Evolutionary conservation across 2,797 vertebrate species (phyloP), one percentile per base, ranked within the genome.

Genomic region (Parotocinclus haroldoi): DNA sequence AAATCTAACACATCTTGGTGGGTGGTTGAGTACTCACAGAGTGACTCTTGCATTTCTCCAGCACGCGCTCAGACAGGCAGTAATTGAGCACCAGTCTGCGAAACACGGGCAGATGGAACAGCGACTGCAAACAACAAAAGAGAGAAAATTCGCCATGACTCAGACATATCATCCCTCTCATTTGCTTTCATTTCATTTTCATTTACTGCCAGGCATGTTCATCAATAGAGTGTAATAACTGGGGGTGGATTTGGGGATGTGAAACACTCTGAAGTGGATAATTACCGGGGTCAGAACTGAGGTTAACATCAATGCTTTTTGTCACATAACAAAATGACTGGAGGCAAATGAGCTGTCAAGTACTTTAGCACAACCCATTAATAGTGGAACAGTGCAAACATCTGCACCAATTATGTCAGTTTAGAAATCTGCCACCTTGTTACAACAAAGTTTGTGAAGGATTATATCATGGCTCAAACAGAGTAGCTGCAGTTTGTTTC

Each of bases 81-180:
- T 95, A 98, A 79, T 91, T 92, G 72, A 98, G 93, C 62, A 99
- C 95, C 63, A 98, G 89, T 52, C 92, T 92, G 77, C 93, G 91
- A 79, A 98, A 98, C 60, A 94, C 92, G 1, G 93, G 93, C 81
- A 99, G 83, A 78, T 98, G 95, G 83, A 98, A 99, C 48, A 99
- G 87, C 12, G 96, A 99, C 96, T 99, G 82, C 56, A 85, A 62
- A 81, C 44, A 68, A 68, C 49, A 42, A 75, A 61, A 57, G 72
- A 54, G 40, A 66, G 14, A 17, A 4, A 45, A n/a, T 64, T 65
- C 36, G n/a, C 3, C 51, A 44, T 60, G 39, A 63, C 58, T 66
- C 53, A 45, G 48, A 12, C 46, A 57, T 62, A 61, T 74, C 66
- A 69, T 61, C 53, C 48, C 55, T 44, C 46, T 63, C 53, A 71